phyloP scores from a whole-genome alignment of 2,888 invertebrate genomes.

The Salpingus planirostris region DNA sequence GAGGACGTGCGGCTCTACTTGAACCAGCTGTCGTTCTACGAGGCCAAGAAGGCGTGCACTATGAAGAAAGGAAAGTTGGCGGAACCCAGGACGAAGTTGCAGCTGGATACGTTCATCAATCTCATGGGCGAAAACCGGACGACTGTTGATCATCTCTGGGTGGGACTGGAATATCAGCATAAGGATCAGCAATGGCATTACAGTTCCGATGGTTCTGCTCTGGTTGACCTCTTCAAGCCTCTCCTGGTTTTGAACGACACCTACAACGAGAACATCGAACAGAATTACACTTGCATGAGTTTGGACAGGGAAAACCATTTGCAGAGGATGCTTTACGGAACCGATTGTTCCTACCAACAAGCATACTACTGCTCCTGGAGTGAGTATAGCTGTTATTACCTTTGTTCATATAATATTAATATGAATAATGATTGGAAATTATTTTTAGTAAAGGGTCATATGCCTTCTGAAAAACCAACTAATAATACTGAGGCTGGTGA shows the following conservation, averaged over 20 bases:
- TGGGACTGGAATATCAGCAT: neutral
- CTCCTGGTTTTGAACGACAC: neutral
- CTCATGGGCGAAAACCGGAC: neutral
- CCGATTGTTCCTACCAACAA: neutral
- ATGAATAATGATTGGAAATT: too few relatives aligned
- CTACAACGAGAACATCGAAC: neutral
- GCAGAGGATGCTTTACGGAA: neutral
- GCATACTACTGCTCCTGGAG: neutral
- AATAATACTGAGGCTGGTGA: too few relatives aligned
- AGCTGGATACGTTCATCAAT: neutral
- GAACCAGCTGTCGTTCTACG: neutral
- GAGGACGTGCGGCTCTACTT: neutral
- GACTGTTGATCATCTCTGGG: neutral
- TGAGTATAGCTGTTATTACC: neutral
- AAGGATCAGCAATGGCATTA: neutral
- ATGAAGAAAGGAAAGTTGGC: neutral
- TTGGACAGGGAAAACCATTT: neutral
- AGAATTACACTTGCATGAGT: neutral
- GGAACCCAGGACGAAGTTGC: neutral
- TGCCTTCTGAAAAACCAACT: too few relatives aligned
- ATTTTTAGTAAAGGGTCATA: too few relatives aligned
- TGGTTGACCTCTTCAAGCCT: neutral
- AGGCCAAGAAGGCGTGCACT: neutral
- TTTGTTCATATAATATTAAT: too few relatives aligned
- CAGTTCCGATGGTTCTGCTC: neutral